A percentile compares a stretch with the other conserved stretches of the same genome.
Conservation (phyloP, 1,140 invertebrate species). For the Pseudobourletiella spinata region DNA sequence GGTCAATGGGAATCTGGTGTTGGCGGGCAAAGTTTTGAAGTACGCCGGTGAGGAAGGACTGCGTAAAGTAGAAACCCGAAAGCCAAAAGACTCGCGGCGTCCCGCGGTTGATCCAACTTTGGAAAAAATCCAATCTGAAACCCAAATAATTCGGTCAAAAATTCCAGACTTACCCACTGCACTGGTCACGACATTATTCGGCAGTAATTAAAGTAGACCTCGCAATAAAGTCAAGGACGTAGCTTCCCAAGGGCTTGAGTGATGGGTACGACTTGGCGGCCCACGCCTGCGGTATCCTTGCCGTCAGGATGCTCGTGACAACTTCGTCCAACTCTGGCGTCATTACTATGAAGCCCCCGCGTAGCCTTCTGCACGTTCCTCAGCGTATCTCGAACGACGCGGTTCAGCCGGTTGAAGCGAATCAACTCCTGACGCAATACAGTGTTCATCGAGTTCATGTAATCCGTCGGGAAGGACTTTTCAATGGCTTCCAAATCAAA, state of each 20-base stretch:
- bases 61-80: slow-evolving; percentile 90
- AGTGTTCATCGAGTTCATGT: slow-evolving; percentile 87
- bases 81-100: slow-evolving; percentile 81
- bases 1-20: slow-evolving; percentile 73
- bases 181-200: too few species aligned
- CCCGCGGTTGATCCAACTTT: slow-evolving; percentile 77
- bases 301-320: slow-evolving; percentile 60
- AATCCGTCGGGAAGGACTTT: slow-evolving; percentile 59
- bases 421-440: slow-evolving; percentile 78
- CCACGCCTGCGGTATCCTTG: slow-evolving; percentile 71
- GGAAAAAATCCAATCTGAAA: slow-evolving; percentile 52
- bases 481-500: slow-evolving; percentile 44
- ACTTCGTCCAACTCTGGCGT: slow-evolving; percentile 76
- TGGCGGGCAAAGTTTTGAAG: slow-evolving; percentile 81
- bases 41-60: slow-evolving; percentile 87
- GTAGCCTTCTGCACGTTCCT: slow-evolving; percentile 68
- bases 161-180: too few species aligned
- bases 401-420: slow-evolving; percentile 67
- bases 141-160: too few species aligned
- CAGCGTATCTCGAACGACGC: slow-evolving; percentile 52
- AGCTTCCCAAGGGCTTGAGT: slow-evolving; percentile 81
- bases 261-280: slow-evolving; percentile 78
- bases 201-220: not conserved
- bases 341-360: slow-evolving; percentile 78
- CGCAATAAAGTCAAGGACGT: slow-evolving; percentile 61